Evolutionary conservation across 2,888 invertebrate species (phyloP).

Genomic region (Philopedon plagiatum): DNA sequence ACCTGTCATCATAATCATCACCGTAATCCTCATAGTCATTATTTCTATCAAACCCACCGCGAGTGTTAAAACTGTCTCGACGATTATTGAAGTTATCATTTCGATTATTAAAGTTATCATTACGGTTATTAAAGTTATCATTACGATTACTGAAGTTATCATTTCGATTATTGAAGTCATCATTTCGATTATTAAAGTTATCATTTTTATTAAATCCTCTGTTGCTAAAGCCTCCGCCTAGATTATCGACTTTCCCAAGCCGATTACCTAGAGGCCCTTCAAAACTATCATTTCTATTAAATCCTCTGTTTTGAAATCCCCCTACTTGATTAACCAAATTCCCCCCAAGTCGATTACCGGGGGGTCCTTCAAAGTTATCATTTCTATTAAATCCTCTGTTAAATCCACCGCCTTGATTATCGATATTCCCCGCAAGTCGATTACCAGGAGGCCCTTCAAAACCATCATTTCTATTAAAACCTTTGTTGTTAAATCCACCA

Average conservation of each 20-base stretch:
- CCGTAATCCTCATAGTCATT: conserved; percentile 10
- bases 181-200: too few relatives aligned
- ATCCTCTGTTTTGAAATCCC: conserved; percentile 18
- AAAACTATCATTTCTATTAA: conserved; percentile 6
- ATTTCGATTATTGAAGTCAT: background rate
- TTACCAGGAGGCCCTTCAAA: too few relatives aligned
- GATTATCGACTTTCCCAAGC: too few relatives aligned
- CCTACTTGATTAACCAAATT: background rate
- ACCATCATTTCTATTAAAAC: conserved; percentile 6
- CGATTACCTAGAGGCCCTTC: too few relatives aligned
- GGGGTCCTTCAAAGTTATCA: too few relatives aligned
- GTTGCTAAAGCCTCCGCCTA: too few relatives aligned
- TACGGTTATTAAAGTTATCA: conserved; percentile 1
- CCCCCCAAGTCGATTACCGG: background rate
- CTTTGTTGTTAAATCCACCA: conserved; percentile 11
- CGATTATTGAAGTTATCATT: conserved; percentile 8
- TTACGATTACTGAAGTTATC: background rate
- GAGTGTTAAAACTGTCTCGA: background rate
- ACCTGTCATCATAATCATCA: conserved; percentile 14
- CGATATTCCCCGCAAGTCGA: too few relatives aligned
- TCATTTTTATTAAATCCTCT: too few relatives aligned
- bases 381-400: too few relatives aligned
- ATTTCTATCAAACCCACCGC: background rate
- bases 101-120: background rate
- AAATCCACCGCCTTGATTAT: too few relatives aligned